Conservation (phyloP, 2,888 invertebrate genomes). For the Ypsolopha sequella region DNA sequence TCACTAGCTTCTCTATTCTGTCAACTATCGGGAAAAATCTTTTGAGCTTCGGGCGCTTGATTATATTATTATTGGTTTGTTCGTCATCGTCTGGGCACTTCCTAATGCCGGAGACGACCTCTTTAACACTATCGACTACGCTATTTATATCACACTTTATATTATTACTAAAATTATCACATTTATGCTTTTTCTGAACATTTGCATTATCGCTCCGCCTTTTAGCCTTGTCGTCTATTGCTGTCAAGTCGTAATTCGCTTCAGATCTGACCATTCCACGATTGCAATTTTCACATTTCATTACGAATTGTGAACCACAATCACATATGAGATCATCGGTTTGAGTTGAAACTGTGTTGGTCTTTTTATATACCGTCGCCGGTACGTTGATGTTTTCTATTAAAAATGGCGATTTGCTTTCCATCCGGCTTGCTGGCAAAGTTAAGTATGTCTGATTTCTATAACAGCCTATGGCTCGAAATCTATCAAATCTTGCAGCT, state of each 20-base stretch:
- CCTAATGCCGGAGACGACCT: conserved; percentile 12
- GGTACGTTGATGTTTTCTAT: conserved; percentile 28
- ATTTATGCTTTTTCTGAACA: conserved; percentile 50
- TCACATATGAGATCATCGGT: conserved; percentile 48
- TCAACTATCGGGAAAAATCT: conserved; percentile 45
- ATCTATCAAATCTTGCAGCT: conserved; percentile 58
- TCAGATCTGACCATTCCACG: conserved; percentile 51
- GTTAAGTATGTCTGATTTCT: conserved; percentile 60
- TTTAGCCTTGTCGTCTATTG: conserved; percentile 36
- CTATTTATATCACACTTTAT: conserved; percentile 39
- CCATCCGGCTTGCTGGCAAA: conserved; percentile 47
- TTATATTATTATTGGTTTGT: conserved; percentile 14
- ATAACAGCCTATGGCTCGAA: conserved; percentile 58
- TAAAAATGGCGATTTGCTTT: conserved; percentile 45
- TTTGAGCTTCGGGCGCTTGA: conserved; percentile 54
- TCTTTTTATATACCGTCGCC: conserved; percentile 41
- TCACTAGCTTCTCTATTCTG: conserved; percentile 43
- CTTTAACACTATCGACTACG: conserved; percentile 25
- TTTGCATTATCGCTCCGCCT: conserved; percentile 21
- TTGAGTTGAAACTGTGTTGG: conserved; percentile 48
- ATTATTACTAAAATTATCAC: conserved; percentile 54
- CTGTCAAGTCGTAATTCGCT: conserved; percentile 46
- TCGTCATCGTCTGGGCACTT: conserved; percentile 6
- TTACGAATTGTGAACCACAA: conserved; percentile 36
- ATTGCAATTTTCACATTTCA: conserved; percentile 33